Evolutionary conservation across 2,797 vertebrate genomes (phyloP).

Genomic region (Sebastes hopkinsi): DNA sequence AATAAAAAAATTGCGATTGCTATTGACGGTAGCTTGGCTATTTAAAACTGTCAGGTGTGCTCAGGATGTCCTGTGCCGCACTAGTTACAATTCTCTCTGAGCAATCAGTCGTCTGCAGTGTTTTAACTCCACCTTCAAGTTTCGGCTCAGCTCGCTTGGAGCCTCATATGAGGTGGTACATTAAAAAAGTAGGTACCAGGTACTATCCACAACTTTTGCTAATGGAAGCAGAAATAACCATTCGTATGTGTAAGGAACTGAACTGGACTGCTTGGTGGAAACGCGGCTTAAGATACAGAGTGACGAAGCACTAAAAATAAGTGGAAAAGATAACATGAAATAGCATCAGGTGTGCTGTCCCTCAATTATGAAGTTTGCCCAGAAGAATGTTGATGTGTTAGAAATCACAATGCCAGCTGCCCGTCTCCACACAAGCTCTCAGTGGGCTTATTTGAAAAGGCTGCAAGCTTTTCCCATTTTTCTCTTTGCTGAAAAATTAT

Average conservation of each 20-base stretch:
- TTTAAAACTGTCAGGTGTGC: background rate
- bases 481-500: background rate
- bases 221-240: background rate
- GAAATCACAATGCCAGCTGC: background rate
- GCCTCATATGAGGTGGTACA: background rate
- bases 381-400: background rate
- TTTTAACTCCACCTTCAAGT: background rate
- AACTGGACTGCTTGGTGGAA: background rate
- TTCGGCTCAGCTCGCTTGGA: background rate
- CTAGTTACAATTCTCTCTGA: background rate
- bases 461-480: background rate
- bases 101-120: background rate
- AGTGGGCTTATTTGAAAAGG: background rate
- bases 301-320: background rate
- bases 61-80: background rate
- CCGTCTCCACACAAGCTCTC: background rate
- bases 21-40: background rate
- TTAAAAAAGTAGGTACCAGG: background rate
- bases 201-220: background rate
- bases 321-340: constrained; percentile 1
- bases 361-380: background rate
- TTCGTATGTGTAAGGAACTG: background rate
- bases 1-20: background rate
- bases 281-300: background rate
- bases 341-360: background rate